Conservation (phyloP, 2,113 vertebrate genomes). For the Ammospiza caudacuta region DNA sequence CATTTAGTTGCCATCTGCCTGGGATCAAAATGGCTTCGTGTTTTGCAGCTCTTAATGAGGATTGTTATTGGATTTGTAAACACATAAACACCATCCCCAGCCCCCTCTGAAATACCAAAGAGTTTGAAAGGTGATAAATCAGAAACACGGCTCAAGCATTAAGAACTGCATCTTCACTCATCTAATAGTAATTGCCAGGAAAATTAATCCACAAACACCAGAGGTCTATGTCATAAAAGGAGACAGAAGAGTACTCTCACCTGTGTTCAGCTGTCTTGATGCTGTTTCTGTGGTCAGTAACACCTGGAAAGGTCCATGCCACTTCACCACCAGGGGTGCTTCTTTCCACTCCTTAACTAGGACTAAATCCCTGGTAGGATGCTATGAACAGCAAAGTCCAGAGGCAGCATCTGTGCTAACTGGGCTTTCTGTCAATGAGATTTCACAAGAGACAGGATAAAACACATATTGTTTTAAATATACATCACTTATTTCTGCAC, state of each 20-base stretch:
- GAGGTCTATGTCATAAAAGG: not conserved
- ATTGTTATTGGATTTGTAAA: slow-evolving; percentile 77
- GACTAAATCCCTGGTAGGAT: not conserved
- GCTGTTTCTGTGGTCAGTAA: not conserved
- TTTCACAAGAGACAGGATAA: too few species aligned
- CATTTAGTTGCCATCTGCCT: slow-evolving; percentile 79
- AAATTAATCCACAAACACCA: not conserved
- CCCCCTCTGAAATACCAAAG: not conserved
- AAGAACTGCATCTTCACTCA: slow-evolving; percentile 23
- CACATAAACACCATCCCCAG: not conserved
- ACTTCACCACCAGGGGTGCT: not conserved
- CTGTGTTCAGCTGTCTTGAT: not conserved
- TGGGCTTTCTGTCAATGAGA: too few species aligned
- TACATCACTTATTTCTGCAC: too few species aligned
- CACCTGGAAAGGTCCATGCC: not conserved
- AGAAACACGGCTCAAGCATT: slow-evolving; percentile 5
- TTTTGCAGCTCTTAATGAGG: slow-evolving; percentile 74
- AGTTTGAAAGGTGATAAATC: slow-evolving; percentile 69
- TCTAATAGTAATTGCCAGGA: slow-evolving; percentile 31
- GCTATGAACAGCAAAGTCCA: too few species aligned
- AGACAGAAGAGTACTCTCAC: not conserved
- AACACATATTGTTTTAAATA: too few species aligned
- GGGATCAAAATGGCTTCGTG: slow-evolving; percentile 70
- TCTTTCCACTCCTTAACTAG: not conserved
- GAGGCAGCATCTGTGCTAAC: too few species aligned